Conservation (phyloP, 2,797 vertebrate species). For the Podargus strigoides region DNA sequence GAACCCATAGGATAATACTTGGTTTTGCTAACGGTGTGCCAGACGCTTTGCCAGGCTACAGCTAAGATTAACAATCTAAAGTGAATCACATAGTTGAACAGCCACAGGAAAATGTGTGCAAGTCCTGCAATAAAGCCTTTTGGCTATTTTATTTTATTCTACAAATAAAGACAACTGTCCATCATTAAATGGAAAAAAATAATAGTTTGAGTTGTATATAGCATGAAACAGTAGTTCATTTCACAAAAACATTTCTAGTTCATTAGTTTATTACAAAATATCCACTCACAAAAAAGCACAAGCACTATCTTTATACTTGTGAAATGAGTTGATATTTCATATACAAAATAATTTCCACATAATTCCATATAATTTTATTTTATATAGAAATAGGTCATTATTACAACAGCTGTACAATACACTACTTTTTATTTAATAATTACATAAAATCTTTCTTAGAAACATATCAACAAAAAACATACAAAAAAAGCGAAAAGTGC, state of each 20-base stretch:
- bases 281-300: constrained; percentile 75
- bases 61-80: neutral
- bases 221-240: constrained; percentile 62
- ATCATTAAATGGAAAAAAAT: constrained; percentile 62
- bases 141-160: constrained; percentile 62
- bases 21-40: neutral
- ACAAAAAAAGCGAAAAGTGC: constrained; percentile 82
- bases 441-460: constrained; percentile 82
- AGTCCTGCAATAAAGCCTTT: constrained; percentile 48
- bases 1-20: neutral
- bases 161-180: constrained; percentile 63
- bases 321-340: constrained; percentile 75
- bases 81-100: constrained; percentile 24
- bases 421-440: constrained; percentile 76
- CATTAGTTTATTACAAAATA: constrained; percentile 79
- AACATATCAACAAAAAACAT: constrained; percentile 80
- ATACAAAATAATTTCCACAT: constrained; percentile 82
- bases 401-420: constrained; percentile 81
- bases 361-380: constrained; percentile 79
- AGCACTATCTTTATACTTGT: constrained; percentile 71
- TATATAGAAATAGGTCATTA: constrained; percentile 83
- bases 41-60: neutral
- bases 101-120: constrained; percentile 49
- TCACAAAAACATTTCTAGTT: constrained; percentile 72
- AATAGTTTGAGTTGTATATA: constrained; percentile 52